A percentile compares a stretch with the other conserved stretches of the same genome.
These are phyloP conservation scores for Lithobates pipiens DNA, from an alignment of 2,797 vertebrate genomes.

Conservation along the genomic window DNA sequence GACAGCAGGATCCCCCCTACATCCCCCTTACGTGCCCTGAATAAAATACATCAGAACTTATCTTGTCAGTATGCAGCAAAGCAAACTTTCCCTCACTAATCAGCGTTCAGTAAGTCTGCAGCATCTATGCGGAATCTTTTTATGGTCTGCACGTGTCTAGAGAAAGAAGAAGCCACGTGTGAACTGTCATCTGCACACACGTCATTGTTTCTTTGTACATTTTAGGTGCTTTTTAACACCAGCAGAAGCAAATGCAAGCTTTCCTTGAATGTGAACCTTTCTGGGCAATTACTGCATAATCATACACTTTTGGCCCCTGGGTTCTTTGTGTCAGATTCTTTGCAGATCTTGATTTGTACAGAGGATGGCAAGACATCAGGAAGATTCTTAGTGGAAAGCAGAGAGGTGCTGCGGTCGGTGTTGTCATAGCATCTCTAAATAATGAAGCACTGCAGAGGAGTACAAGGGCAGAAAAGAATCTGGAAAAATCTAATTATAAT, in stretches of 20 bases:
- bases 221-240: neutral
- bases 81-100: neutral
- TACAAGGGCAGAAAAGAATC: slow-evolving; percentile 1
- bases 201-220: neutral
- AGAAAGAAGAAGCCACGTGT: neutral
- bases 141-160: neutral
- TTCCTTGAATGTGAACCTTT: neutral
- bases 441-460: slow-evolving; percentile 14
- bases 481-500: neutral
- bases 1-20: too few species aligned
- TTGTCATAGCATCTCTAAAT: slow-evolving; percentile 29
- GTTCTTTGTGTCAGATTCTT: neutral
- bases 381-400: neutral
- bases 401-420: neutral
- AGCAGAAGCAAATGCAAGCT: neutral
- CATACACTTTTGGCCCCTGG: neutral
- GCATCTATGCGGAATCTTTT: neutral
- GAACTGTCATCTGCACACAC: neutral
- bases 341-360: neutral
- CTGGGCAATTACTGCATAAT: neutral
- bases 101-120: neutral
- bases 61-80: neutral
- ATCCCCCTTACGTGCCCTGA: neutral
- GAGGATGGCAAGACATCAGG: neutral
- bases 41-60: neutral